Evolutionary conservation across 23 tunicate species (phyloP).

Genomic region (Styela clava): DNA sequence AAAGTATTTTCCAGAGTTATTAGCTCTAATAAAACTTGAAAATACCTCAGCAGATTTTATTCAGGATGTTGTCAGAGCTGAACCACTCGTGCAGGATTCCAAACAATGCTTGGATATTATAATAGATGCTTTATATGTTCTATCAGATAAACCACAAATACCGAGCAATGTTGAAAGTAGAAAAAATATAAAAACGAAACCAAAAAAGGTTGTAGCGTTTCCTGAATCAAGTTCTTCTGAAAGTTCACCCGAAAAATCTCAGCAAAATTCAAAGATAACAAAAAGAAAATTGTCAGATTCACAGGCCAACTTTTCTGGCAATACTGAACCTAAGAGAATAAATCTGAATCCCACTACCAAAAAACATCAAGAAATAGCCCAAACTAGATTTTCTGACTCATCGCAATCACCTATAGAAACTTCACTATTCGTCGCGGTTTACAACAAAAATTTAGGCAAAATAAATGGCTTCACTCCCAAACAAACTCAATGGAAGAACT

Average conservation of each 20-base stretch:
- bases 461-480: not conserved
- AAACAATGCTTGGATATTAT: slow-evolving; percentile 1
- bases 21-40: not conserved
- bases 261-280: not conserved
- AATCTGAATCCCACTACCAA: not conserved
- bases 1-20: slow-evolving; percentile 22
- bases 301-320: not conserved
- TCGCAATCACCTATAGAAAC: not conserved
- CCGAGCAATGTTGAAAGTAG: no score
- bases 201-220: not conserved
- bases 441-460: no score
- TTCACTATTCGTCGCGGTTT: not conserved
- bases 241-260: no score
- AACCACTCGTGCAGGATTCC: not conserved
- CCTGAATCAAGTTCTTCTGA: not conserved
- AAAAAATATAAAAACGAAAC: not conserved
- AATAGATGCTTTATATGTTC: not conserved
- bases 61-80: not conserved
- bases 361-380: not conserved
- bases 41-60: not conserved
- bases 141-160: not conserved
- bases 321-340: not conserved
- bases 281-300: not conserved
- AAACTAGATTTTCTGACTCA: not conserved
- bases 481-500: not conserved